Base-by-base conservation (phyloP, 2,113 vertebrate species). In the Cygnus atratus region DNA sequence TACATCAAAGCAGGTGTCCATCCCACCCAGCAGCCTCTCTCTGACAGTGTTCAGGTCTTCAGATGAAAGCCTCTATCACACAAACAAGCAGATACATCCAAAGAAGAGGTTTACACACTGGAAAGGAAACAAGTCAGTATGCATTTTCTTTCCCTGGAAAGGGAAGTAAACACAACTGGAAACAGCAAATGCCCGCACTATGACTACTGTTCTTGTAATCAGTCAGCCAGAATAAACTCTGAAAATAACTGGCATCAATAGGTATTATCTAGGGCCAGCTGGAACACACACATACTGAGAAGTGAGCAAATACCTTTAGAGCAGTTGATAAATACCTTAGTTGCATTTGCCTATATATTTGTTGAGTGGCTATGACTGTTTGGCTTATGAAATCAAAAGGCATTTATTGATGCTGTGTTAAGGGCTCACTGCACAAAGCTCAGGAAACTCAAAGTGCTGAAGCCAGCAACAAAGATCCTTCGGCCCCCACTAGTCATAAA, bases 181-280 rank as follows among this genome's bases (percentile, higher is more conserved):
- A 87, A 71, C 72, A 90, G 41, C 88, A 76, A 83, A 48, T 72
- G 55, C 35, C 72, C 61, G 59, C 46, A 54, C 62, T 65, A 54
- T 66, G 41, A 63, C 66, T 86, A 81, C 72, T 90, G 35, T 54
- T 86, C 78, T 68, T 87, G 61, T 70, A 90, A 68, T 77, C 72
- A 75, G 46, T 43, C 52, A 83, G 48, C n/a, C 78, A 90, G 91
- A 94, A 94, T 86, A 88, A 95, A 93, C 85, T 68, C 78, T 93
- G 72, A 92, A 93, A 96, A 84, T 91, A 92, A 72, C 79, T 78
- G 70, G 13, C 65, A 79, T 68, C 76, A 92, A 81, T 68, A 92
- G 79, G 39, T 33, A 70, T 88, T 95, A 91, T 81, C 71, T 83
- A 86, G 73, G 74, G 87, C 75, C 83, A 94, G 74, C 61, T 95